Conservation (phyloP, 2,888 invertebrate species). For the Sarcophaga subvicina region DNA sequence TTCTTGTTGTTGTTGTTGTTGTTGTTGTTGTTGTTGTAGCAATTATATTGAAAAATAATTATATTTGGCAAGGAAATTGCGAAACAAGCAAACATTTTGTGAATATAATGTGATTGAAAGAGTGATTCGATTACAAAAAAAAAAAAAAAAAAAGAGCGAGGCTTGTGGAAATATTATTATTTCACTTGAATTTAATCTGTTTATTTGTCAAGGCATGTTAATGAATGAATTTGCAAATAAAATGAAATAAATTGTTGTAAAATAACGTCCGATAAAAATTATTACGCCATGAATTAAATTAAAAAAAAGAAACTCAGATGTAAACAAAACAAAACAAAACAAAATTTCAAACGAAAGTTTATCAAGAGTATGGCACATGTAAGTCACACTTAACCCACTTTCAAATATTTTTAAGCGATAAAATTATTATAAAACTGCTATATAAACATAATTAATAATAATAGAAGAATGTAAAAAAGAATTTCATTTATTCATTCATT, state of each 20-base stretch:
- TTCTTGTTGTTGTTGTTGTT: no score
- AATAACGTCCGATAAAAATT: conserved; percentile 35
- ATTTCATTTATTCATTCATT: conserved; percentile 18
- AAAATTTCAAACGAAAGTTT: background rate
- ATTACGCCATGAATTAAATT: conserved; percentile 31
- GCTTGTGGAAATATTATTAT: no score
- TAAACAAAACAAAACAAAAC: background rate
- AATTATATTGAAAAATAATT: background rate
- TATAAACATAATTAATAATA: background rate
- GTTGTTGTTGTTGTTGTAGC: background rate
- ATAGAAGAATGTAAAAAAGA: background rate
- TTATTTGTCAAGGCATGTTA: background rate
- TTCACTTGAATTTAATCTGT: no score
- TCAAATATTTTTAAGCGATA: background rate
- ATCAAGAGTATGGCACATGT: conserved; percentile 46
- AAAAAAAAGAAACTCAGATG: background rate
- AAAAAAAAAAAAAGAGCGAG: background rate
- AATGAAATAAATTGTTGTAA: background rate
- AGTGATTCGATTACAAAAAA: no score
- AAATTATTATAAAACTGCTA: conserved; percentile 2
- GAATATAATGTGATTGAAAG: background rate
- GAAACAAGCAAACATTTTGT: background rate
- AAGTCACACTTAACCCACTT: conserved; percentile 40
- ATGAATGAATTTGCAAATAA: background rate
- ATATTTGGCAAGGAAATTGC: conserved; percentile 7